Evolutionary conservation across 2,113 vertebrate genomes (phyloP), one percentile per base, ranked within the genome.

Genomic region (Daphoenositta chrysoptera): DNA sequence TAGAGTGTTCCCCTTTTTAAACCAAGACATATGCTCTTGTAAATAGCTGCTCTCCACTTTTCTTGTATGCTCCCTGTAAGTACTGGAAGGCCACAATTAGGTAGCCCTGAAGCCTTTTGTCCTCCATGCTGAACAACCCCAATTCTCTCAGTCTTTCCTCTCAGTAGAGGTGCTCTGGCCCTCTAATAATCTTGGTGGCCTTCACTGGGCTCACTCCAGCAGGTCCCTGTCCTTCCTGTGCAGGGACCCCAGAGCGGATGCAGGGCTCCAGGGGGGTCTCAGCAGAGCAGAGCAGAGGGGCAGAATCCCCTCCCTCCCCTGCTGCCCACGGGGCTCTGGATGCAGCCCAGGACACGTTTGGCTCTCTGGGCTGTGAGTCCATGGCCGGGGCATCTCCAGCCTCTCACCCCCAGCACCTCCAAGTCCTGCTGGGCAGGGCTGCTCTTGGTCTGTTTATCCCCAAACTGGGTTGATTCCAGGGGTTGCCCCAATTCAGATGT

Each of bases 161-260:
- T 3, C 3, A 75, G 35, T 0, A 16, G 24, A 75, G 42, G 13
- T 65, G 23, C 35, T 65, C 15, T 24, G 40, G 8, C 2, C n/a
- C 30, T 65, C 58, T 19, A 8, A 33, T 3, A 5, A 30, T 2
- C 3, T 51, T 35, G 4, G 13, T 61, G 10, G 5, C 8, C 39
- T 50, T 7, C 21, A 37, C 51, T 31, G 17, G 6, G 2, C 51
- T 76, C 0, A 0, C 31, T 26, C 11, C 42, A 50, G 1, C 10
- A 26, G 60, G 2, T 66, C 21, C 33, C 1, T 22, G 5, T 24
- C 40, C 20, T 1, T 56, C 15, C 70, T 2, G 5, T 85, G 60
- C 19, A 10, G 48, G 39, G n/a, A 47, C 20, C 20, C 50, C 83
- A 85, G 60, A 0, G 2, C 58, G 69, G 39, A 7, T 83, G 47